Evolutionary conservation across 2,888 invertebrate genomes (phyloP), one percentile per base, ranked within the genome.

Genomic region (Aphidoletes aphidimyza): DNA sequence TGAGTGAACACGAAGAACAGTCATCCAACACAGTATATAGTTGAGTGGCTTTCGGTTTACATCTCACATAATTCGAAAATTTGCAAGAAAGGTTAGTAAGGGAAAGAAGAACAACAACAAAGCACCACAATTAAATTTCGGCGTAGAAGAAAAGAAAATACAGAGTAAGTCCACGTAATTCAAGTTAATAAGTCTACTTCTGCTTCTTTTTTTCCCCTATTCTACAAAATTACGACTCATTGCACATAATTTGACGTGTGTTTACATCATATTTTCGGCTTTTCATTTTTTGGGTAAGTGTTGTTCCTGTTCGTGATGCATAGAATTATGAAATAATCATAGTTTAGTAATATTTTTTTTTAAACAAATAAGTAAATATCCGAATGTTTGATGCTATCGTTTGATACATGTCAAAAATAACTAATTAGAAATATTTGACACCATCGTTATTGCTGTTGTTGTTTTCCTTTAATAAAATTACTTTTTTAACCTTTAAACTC

Each of bases 61-160:
- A 69, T 30, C 30, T 69, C 69, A 17, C 69, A 69, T 34, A 69
- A 6, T 11, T 19, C 14, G 11, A 14, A 30, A 2, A 26, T n/a
- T n/a, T n/a, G n/a, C n/a, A 54, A 22, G 22, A 54, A n/a, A 5
- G 22, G 14, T 2, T 8, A 22, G 54, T 2, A 54, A 54, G 11
- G 6, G 22, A 54, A 54, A 54, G 26, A 22, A 11, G 8, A 11
- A 47, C 17, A 47, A 47, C 8, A 54, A 54, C 22, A 54, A 54
- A 54, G 54, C 54, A n/a, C 5, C 54, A 54, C 54, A 3, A n/a
- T n/a, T n/a, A 22, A 54, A 54, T 54, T 54, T 54, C 54, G 54
- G 22, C 54, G 54, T 54, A 54, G 54, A 54, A 54, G 47, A 47
- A 47, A 54, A 54, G 22, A 2, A n/a, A 22, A 3, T 22, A 54